phyloP scores from a whole-genome alignment of 2,888 invertebrate genomes.

The Melanargia galathea region DNA sequence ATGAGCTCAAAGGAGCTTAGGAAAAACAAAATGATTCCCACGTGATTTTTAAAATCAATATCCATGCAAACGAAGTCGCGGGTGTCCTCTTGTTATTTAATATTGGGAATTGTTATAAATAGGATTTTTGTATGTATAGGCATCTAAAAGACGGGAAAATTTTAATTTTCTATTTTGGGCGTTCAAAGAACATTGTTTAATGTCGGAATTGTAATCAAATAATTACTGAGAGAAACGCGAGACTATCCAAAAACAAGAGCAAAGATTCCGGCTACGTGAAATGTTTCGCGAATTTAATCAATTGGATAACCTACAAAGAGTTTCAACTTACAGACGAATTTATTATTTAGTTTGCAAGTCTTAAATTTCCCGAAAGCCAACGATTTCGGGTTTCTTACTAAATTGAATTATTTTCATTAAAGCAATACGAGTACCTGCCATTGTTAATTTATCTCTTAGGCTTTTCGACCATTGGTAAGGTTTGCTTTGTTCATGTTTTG shows the following conservation, averaged over 20 bases:
- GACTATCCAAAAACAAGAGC: not conserved
- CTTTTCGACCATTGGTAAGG: not conserved
- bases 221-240: not conserved
- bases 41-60: too few species aligned
- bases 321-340: slow-evolving; percentile 2
- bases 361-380: slow-evolving; percentile 1
- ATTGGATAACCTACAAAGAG: slow-evolving; percentile 14
- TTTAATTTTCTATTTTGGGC: too few species aligned
- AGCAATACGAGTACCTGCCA: not conserved
- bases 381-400: not conserved
- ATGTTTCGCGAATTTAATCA: slow-evolving; percentile 6
- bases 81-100: too few species aligned
- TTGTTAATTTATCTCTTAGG: not conserved
- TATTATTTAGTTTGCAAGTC: slow-evolving; percentile 9
- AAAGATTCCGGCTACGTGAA: slow-evolving; percentile 5
- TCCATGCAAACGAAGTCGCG: too few species aligned
- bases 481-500: not conserved
- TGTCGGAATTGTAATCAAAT: not conserved
- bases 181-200: too few species aligned
- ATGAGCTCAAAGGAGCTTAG: too few species aligned
- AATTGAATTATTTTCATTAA: slow-evolving; percentile 1
- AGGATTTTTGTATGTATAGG: too few species aligned
- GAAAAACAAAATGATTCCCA: too few species aligned
- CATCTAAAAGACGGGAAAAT: too few species aligned
- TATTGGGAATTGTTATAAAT: too few species aligned